A percentile compares a stretch with the other conserved stretches of the same genome.
phyloP scores from a whole-genome alignment of 2,113 vertebrate genomes.

The Psettodes erumei region DNA sequence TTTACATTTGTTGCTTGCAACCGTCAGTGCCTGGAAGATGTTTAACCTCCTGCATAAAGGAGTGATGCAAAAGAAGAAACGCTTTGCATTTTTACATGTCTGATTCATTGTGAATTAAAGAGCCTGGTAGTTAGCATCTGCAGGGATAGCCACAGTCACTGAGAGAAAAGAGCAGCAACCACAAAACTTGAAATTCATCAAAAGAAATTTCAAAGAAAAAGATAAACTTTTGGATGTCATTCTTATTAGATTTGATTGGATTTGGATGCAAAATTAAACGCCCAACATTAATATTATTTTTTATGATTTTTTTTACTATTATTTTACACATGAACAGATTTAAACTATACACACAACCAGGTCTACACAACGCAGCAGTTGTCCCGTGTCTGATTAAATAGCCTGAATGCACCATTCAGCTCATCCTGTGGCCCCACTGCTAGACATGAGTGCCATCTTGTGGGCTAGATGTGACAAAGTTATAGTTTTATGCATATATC shows the following conservation, averaged over 20 bases:
- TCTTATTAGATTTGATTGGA: too few relatives aligned
- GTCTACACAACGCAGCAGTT: constrained; percentile 9
- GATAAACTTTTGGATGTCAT: too few relatives aligned
- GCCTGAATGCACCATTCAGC: constrained; percentile 27
- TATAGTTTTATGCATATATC: background rate
- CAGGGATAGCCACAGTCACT: background rate
- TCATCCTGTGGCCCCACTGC: constrained; percentile 17
- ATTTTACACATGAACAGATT: constrained; percentile 14
- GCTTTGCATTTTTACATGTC: constrained; percentile 36
- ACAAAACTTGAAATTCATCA: background rate
- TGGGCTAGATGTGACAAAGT: constrained; percentile 46
- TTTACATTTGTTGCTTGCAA: constrained; percentile 19
- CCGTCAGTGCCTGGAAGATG: constrained; percentile 16
- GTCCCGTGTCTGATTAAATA: constrained; percentile 34
- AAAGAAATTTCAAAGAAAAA: too few relatives aligned
- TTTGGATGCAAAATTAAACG: background rate
- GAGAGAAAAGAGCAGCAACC: background rate
- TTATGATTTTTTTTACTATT: too few relatives aligned
- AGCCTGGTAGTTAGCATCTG: background rate
- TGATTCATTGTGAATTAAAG: constrained; percentile 12
- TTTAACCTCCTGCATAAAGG: constrained; percentile 11
- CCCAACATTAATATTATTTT: background rate
- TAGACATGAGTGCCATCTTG: constrained; percentile 72
- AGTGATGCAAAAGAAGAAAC: too few relatives aligned
- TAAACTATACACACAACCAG: background rate